Evolutionary conservation across 2,113 vertebrate genomes (phyloP), one percentile per base, ranked within the genome.

Genomic region (Campylorhamphus procurvoides): DNA sequence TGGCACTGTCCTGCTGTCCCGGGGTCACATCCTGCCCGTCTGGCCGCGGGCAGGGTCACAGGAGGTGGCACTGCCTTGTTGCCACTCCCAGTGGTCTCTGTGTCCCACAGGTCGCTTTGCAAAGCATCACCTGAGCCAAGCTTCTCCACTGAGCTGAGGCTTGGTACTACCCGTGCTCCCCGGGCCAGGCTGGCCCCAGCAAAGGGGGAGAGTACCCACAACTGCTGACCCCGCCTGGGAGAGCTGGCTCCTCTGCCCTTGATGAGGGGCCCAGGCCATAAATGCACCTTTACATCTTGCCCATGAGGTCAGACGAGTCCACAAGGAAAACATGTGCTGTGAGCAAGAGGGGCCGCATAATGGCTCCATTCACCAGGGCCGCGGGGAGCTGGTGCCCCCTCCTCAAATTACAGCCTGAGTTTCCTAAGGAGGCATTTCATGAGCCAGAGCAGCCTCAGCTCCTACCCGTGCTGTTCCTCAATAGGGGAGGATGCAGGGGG

Each of bases 301-400:
- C 63, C 10, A 10, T 87, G 95, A 96, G 94, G 96, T 96, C 92
- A 93, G 93, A 55, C 1, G 3, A 91, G 95, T 96, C 91, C 95
- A 74, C 78, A 80, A 94, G 91, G 75, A 94, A 91, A 96, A 96
- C 93, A 95, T 91, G 82, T 93, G 95, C 91, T 90, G 49, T 2
- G 2, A 80, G 67, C 4, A 3, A 85, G 81, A 89, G 82, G 82
- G 79, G 77, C 83, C 16, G 1, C 75, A 97, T 97, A 97, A 97
- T 93, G 76, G 89, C 64, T 95, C 82, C 91, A 97, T 97, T 97
- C 93, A 97, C 93, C 86, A 55, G 73, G 95, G 86, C 91, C n/a
- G 58, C 78, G 44, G 87, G 79, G 87, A 88, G 63, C 90, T 66
- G 66, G 94, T 94, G 91, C 94, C 96, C 96, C 96, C 95, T 96